Base-by-base conservation (phyloP, 2,888 invertebrate species). In the Arctia plantaginis region DNA sequence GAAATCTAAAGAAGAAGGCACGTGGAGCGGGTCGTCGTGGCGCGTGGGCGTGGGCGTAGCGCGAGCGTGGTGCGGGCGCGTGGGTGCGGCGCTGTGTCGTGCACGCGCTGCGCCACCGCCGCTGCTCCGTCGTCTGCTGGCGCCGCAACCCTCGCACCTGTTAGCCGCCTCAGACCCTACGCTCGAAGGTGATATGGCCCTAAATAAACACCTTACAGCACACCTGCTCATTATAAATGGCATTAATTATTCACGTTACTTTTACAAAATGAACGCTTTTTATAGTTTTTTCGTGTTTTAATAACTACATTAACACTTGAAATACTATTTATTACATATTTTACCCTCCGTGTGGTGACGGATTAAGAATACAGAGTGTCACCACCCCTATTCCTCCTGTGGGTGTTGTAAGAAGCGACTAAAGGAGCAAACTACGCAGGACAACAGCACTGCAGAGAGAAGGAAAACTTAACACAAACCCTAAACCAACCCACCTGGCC, bases 21-120 rank as follows among this genome's bases (percentile, higher is more conserved):
- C 69, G n/a, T 77, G 77, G 44, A 69, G 66, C 12, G 76, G 73
- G 0, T 41, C 66, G 18, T 66, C 79, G 20, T 85, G 82, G 75
- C 80, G 77, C n/a, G 69, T 64, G 72, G 66, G 85, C 73, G 85
- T 86, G 86, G 77, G 85, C 86, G 77, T 86, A 86, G 85, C 91
- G 90, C 80, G 92, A 86, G 91, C 85, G 87, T 87, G 79, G 88
- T 87, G 74, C 88, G 93, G 77, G 88, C 93, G 80, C 89, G 94
- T 93, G 82, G 87, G 88, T 73, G 87, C 86, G 8, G 87, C 88
- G 76, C 86, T 86, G 80, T 73, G 82, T 77, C 80, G 87, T 76
- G 81, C 85, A 73, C 74, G 85, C 75, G 77, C 86, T 75, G 77
- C 84, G 75, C 90, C 80, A 83, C 90, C 88, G 84, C 88, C 83